These are phyloP conservation scores for Natator depressus DNA, from an alignment of 2,113 vertebrate genomes.

Conservation along the genomic window DNA sequence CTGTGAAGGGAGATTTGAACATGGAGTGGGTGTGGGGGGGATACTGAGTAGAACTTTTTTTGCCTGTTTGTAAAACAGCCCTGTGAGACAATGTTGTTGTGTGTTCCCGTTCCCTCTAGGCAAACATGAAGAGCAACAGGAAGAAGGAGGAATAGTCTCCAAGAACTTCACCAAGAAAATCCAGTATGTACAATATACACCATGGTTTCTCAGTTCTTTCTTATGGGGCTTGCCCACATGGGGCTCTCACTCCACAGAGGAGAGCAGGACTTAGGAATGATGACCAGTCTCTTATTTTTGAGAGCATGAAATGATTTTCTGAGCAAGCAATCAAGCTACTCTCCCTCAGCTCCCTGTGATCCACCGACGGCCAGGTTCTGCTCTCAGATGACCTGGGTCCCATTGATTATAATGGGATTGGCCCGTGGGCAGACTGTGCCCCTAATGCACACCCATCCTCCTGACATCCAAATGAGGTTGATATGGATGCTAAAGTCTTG, in stretches of 20 bases:
- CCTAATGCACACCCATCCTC: neutral
- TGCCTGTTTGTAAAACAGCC: neutral
- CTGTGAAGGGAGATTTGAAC: neutral
- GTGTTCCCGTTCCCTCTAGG: constrained; percentile 75
- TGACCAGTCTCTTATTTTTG: neutral
- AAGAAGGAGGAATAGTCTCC: constrained; percentile 96
- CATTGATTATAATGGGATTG: neutral
- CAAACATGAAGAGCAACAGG: constrained; percentile 97
- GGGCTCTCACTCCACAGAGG: neutral
- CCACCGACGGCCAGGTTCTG: neutral
- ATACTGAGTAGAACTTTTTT: neutral
- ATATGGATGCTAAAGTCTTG: neutral
- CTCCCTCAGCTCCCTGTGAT: neutral
- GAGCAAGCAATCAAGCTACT: neutral
- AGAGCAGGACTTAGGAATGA: neutral
- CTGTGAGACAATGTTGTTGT: neutral
- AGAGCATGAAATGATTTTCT: neutral
- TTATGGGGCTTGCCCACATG: neutral
- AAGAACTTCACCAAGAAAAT: constrained; percentile 99
- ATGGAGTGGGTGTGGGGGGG: no score
- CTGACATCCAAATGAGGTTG: neutral
- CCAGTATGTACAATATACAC: constrained; percentile 86
- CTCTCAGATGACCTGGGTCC: neutral
- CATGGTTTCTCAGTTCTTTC: neutral
- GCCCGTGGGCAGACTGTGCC: neutral